Conservation (phyloP, 2,797 vertebrate genomes). For the Phataginus tricuspis region DNA sequence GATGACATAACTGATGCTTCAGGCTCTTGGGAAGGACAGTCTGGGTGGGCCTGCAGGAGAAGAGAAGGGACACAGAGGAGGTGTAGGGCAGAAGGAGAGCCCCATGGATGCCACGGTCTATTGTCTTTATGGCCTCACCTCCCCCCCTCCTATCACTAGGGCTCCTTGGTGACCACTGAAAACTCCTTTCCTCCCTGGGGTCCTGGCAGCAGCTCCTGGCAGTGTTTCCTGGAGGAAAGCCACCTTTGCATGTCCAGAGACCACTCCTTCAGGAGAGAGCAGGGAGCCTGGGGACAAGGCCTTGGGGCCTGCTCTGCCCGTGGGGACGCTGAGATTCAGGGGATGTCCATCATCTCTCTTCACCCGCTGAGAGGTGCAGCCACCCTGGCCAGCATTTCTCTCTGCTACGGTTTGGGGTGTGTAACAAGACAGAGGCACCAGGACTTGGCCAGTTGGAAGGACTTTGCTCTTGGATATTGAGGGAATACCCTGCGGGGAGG, state of each 20-base stretch:
- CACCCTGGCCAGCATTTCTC: accelerated
- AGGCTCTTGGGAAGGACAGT: background rate
- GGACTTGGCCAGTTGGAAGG: background rate
- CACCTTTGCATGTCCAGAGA: background rate
- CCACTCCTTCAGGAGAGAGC: background rate
- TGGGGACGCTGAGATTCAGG: background rate
- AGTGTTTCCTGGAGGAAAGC: background rate
- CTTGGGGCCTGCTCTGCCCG: accelerated
- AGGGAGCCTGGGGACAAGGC: background rate
- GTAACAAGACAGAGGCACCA: accelerated
- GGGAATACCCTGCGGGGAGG: background rate
- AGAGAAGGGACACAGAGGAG: background rate
- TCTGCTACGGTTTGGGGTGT: background rate
- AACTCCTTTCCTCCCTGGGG: background rate
- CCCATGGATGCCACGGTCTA: accelerated
- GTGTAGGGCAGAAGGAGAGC: accelerated
- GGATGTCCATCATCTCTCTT: accelerated
- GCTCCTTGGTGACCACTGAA: too few species aligned
- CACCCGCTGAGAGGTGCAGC: too few species aligned
- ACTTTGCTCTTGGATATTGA: background rate
- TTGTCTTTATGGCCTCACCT: background rate
- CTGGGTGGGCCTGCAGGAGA: background rate
- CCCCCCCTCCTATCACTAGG: background rate
- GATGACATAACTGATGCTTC: accelerated
- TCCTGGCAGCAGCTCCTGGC: background rate